Evolutionary conservation across 2,113 vertebrate species (phyloP).

Genomic region (Psilopsiagon aurifrons): DNA sequence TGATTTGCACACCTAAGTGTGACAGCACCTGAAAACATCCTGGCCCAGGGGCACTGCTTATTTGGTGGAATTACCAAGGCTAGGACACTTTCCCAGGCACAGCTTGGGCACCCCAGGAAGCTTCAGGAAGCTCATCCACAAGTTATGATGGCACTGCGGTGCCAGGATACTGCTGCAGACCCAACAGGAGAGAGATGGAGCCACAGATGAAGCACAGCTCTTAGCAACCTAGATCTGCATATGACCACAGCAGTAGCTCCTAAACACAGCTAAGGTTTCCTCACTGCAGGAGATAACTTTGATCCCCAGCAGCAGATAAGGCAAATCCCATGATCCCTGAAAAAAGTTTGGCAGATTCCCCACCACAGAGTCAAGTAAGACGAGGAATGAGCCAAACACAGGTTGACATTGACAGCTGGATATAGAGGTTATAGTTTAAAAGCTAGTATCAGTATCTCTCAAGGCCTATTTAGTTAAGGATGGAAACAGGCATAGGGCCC

Average conservation of each 20-base stretch:
- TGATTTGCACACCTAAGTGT: fast-evolving
- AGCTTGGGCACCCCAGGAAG: background rate
- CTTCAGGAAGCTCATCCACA: fast-evolving
- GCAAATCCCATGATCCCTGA: background rate
- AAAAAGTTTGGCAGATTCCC: background rate
- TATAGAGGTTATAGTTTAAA: background rate
- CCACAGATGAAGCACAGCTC: background rate
- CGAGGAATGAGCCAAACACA: background rate
- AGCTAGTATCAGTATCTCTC: background rate
- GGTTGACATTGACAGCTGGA: fast-evolving
- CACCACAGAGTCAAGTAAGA: fast-evolving
- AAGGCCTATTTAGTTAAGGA: background rate
- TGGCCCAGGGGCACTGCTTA: fast-evolving
- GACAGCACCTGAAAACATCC: fast-evolving
- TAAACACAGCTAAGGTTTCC: fast-evolving
- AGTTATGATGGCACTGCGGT: fast-evolving
- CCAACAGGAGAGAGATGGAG: too few relatives aligned
- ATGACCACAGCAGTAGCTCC: background rate
- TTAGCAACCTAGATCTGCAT: background rate
- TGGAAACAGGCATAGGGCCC: background rate
- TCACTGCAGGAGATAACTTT: background rate
- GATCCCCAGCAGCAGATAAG: background rate
- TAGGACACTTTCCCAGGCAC: background rate
- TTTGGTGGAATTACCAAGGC: background rate
- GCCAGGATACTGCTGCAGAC: background rate